Evolutionary conservation across 2,797 vertebrate species (phyloP), one percentile per base, ranked within the genome.

Genomic region (Moxostoma hubbsi): DNA sequence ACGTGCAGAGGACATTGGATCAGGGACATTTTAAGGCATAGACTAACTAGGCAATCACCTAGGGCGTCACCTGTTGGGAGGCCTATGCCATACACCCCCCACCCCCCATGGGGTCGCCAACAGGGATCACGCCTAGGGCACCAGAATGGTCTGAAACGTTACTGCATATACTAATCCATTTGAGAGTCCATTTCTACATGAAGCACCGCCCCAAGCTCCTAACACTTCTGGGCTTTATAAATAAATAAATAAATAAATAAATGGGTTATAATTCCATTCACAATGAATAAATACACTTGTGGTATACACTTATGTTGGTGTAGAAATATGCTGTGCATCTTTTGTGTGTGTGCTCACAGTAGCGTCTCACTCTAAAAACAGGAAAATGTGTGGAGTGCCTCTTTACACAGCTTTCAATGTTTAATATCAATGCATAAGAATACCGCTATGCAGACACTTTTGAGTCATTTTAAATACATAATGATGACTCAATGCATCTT

Each of bases 391-490:
- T 2, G 10, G 36, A 36, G 36, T 36, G 36, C 36, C 36, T 51
- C 55, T 45, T 49, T 67, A 36, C 18, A 75, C 3, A 50, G 64
- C 58, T 69, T 51, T 61, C 18, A 73, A 73, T 15, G 49, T 62
- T 51, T 51, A 36, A 73, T 51, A 49, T 50, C 46, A 61, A n/a
- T 12, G 47, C 65, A 68, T 50, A 24, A 77, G 2, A 15, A 12
- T 67, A 59, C n/a, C 3, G 6, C 50, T 67, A 50, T n/a, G 13
- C 64, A 15, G 24, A 73, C 24, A 15, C 24, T 63, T 62, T 15
- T 51, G 61, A 9, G 64, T 36, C 9, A 51, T 77, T 77, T 51
- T 15, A 62, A 51, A 68, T 16, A 13, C 47, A 51, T 15, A 50
- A 58, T 45, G 7, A 61, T 0, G 0, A 67, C 6, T 15, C 45